Evolutionary conservation across 2,113 vertebrate genomes (phyloP).

Genomic region (Azemiops feae): DNA sequence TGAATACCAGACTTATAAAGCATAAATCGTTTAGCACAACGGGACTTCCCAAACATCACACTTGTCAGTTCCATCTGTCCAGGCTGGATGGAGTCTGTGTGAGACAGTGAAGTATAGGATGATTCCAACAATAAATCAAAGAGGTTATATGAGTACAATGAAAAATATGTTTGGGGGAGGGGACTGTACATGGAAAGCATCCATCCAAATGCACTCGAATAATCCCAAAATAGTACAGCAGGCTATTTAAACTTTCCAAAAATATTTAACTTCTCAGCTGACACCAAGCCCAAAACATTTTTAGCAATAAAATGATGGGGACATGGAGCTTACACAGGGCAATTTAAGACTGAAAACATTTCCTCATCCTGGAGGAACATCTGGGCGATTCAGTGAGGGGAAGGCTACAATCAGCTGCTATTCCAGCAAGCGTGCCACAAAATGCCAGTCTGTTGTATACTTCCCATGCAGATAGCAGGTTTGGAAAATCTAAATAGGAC

Average conservation of each 20-base stretch:
- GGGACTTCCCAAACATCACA: conserved; percentile 19
- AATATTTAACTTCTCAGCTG: conserved; percentile 54
- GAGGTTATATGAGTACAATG: conserved; percentile 53
- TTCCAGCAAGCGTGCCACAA: not conserved
- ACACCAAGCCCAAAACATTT: conserved; percentile 54
- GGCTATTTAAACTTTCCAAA: conserved; percentile 63
- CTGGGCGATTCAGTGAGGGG: not conserved
- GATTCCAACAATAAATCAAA: conserved; percentile 48
- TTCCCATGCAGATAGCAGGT: not conserved
- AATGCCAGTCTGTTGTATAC: not conserved
- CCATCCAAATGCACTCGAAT: conserved; percentile 46
- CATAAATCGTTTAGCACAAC: conserved; percentile 2
- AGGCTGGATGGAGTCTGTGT: not conserved
- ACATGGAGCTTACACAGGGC: not conserved
- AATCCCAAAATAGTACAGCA: conserved; percentile 49
- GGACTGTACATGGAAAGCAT: conserved; percentile 43
- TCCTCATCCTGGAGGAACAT: not conserved
- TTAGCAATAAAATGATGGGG: conserved; percentile 13
- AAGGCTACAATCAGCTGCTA: not conserved
- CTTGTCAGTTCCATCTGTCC: conserved; percentile 33
- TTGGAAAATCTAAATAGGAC: not conserved
- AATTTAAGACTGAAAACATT: conserved; percentile 15
- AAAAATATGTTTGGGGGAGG: conserved; percentile 28
- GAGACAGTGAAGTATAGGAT: conserved; percentile 9
- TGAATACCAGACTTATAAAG: conserved; percentile 21